Conservation (phyloP, 2,113 vertebrate species). For the Caranx ignobilis region DNA sequence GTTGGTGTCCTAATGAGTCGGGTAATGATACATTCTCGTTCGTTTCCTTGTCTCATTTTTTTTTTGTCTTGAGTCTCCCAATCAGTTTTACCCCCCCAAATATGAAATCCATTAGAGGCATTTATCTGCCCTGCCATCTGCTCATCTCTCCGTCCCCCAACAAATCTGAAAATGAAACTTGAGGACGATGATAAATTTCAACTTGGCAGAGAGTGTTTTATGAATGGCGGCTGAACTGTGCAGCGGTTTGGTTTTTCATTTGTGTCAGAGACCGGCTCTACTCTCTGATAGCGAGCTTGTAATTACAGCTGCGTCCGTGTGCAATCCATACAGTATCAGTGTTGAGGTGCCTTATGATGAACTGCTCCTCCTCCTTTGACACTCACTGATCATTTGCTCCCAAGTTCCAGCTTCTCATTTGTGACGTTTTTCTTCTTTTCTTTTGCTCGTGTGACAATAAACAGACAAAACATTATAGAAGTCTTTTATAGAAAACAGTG, state of each 20-base stretch:
- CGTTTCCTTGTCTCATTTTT: constrained; percentile 59
- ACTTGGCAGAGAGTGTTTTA: not conserved
- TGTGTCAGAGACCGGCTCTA: not conserved
- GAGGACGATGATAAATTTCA: constrained; percentile 5
- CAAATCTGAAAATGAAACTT: not conserved
- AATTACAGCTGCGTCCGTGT: not conserved
- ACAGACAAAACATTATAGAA: no score
- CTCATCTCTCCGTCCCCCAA: constrained; percentile 1
- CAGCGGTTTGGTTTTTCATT: not conserved
- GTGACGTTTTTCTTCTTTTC: not conserved
- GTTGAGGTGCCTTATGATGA: not conserved
- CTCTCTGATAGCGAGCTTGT: not conserved
- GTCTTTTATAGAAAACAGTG: no score
- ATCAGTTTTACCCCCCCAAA: constrained; percentile 35
- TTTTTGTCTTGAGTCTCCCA: constrained; percentile 52
- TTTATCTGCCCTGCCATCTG: constrained; percentile 60
- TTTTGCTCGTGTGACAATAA: not conserved
- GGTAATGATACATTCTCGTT: constrained; percentile 65
- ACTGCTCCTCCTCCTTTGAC: not conserved
- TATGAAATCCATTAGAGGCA: constrained; percentile 33
- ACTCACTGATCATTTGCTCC: not conserved
- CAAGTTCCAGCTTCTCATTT: not conserved
- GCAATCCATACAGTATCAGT: not conserved
- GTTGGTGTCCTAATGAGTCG: constrained; percentile 62
- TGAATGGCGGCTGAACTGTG: not conserved